phyloP scores from a whole-genome alignment of 2,113 vertebrate genomes.

The Trogon surrucura region DNA sequence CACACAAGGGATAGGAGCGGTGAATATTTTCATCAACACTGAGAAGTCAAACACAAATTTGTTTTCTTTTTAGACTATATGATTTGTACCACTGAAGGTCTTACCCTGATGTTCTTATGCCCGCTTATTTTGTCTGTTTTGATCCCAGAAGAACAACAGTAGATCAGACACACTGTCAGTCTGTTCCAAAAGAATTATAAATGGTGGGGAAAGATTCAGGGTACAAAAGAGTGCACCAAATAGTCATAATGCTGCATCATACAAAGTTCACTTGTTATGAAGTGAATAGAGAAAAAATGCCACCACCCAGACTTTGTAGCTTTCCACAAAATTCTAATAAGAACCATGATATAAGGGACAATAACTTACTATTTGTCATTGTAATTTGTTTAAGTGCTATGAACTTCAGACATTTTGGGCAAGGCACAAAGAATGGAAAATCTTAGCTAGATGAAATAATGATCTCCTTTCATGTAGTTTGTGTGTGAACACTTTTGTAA shows the following conservation, averaged over 20 bases:
- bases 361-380: conserved; percentile 44
- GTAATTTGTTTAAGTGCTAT: conserved; percentile 32
- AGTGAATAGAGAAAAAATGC: conserved; percentile 30
- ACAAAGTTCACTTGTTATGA: conserved; percentile 57
- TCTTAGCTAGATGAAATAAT: conserved; percentile 67
- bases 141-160: conserved; percentile 12
- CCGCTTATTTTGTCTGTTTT: conserved; percentile 20
- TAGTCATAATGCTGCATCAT: conserved; percentile 22
- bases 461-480: conserved; percentile 65
- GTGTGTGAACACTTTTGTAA: conserved; percentile 29
- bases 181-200: neutral
- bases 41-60: neutral
- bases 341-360: conserved; percentile 9
- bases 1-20: neutral
- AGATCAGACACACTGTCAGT: conserved; percentile 17
- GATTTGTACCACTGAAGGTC: neutral
- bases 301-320: conserved; percentile 16
- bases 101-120: neutral
- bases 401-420: conserved; percentile 68
- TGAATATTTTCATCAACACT: neutral
- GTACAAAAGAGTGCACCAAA: conserved; percentile 18
- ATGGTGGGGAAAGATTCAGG: neutral
- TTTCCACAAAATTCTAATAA: conserved; percentile 39
- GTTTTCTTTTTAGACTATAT: neutral
- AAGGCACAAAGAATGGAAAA: conserved; percentile 61